Conservation (phyloP, 37 sponge, comb jelly and placozoan genomes). For the Eunapius fragilis region DNA sequence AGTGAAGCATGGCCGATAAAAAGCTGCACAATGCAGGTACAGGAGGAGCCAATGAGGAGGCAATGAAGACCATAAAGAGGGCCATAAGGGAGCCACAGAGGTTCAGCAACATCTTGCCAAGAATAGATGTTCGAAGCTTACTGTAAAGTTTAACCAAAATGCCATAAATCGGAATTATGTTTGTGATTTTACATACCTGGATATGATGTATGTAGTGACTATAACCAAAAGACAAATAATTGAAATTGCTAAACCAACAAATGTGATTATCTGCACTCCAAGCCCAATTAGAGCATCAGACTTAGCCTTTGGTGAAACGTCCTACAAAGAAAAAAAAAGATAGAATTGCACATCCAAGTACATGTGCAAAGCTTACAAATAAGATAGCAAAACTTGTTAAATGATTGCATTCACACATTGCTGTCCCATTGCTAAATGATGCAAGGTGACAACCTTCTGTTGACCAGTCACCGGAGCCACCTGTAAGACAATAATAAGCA, state of each 20-base stretch:
- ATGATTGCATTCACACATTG: constrained; percentile 28
- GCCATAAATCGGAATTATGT: background rate
- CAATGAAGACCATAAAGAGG: constrained; percentile 50
- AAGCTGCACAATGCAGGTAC: constrained; percentile 23
- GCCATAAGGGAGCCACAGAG: constrained; percentile 49
- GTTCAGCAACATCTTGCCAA: constrained; percentile 38
- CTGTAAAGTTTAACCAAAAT: background rate
- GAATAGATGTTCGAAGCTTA: constrained; percentile 16
- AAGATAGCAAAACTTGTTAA: constrained; percentile 53
- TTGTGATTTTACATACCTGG: constrained; percentile 20
- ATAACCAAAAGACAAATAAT: constrained; percentile 39
- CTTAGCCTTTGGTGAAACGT: constrained; percentile 1
- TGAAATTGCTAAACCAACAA: constrained; percentile 43
- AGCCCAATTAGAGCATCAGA: background rate
- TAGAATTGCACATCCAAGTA: background rate
- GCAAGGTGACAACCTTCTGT: constrained; percentile 25
- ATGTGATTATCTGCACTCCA: constrained; percentile 37
- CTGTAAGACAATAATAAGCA: background rate
- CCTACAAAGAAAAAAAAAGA: background rate
- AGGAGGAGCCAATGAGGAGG: constrained; percentile 14
- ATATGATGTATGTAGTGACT: constrained; percentile 28
- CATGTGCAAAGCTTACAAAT: constrained; percentile 24
- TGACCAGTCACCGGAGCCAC: constrained; percentile 48
- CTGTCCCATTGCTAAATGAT: background rate
- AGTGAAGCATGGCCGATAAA: constrained; percentile 49